Base-by-base conservation (phyloP, 2,888 invertebrate species). In the Pyrrhosoma nymphula region DNA sequence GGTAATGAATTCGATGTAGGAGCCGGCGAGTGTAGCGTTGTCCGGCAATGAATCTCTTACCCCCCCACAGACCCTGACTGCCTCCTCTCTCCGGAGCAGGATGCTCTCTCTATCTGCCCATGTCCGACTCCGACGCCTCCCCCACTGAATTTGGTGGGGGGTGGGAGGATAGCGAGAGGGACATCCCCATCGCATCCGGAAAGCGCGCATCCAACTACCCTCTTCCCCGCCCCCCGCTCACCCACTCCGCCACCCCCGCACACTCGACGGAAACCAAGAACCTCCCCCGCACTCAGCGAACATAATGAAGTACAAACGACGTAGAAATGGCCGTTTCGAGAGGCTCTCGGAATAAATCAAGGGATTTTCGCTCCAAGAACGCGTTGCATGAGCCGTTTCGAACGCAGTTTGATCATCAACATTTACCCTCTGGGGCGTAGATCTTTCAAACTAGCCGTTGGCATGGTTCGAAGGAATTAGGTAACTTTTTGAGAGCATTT, bases 281-380 rank as follows among this genome's bases (percentile, higher is more conserved):
- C 95, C 60, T 88, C 95, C 95, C 69, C 95, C 82, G 39, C 75
- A 30, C 95, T 88, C 95, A 55, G 26, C 82, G 88, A 63, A 35
- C 95, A 35, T 39, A 69, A 75, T 82, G 47, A 95, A 95, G 88
- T 82, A 55, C 55, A 69, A 69, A 91, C 75, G 95, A 69, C 88
- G 91, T 35, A 39, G 95, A 30, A 18, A 60, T 26, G 39, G 82
- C 60, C 26, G 55, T 55, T 82, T 90, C 39, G 91, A 93, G 91
- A 93, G 95, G 63, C 35, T 75, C 35, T 91, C 88, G 95, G 55
- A 90, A 95, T 91, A 95, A 93, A 93, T 91, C 91, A 47, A 93
- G 91, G 56, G 60, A 56, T 56, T 88, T 47, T 95, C 82, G 35
- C 69, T 26, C 88, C 23, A 55, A 16, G 82, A n/a, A 69, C 82